These are phyloP conservation scores for Hippolais icterina DNA, from an alignment of 2,113 vertebrate genomes.

Conservation along the genomic window DNA sequence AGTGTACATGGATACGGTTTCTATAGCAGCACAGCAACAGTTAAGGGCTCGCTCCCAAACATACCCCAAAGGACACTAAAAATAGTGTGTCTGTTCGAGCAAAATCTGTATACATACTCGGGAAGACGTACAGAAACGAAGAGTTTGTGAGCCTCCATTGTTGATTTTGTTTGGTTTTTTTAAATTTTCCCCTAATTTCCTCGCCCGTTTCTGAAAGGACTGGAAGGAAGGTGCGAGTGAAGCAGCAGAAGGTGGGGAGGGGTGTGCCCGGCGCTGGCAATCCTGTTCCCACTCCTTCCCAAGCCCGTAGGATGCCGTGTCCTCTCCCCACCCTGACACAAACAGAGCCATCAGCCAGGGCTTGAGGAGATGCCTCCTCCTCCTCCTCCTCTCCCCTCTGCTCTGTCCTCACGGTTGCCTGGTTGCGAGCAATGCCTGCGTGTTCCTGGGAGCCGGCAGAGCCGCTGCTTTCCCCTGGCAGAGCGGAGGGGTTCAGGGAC, in stretches of 20 bases:
- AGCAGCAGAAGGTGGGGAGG: not conserved
- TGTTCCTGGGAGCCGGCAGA: not conserved
- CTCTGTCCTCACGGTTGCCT: not conserved
- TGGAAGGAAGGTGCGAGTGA: not conserved
- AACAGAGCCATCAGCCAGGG: accelerated
- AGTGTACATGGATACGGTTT: conserved; percentile 88
- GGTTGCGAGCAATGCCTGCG: not conserved
- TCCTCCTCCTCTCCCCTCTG: not conserved
- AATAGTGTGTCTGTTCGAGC: conserved; percentile 77
- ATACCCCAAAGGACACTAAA: conserved; percentile 86
- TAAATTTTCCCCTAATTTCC: not conserved
- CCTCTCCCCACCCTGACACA: not conserved
- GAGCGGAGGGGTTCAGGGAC: accelerated
- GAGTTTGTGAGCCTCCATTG: not conserved
- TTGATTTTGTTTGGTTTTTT: no score
- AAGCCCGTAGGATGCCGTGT: not conserved
- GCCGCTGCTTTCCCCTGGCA: not conserved
- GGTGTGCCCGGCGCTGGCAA: not conserved
- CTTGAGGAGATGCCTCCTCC: not conserved
- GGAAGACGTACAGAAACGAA: conserved; percentile 43
- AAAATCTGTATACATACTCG: conserved; percentile 61
- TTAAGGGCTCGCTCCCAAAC: conserved; percentile 81
- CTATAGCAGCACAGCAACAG: conserved; percentile 92
- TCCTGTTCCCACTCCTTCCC: not conserved
- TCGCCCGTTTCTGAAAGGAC: not conserved